A percentile compares a stretch with the other conserved stretches of the same genome.
Conservation (phyloP, 2,113 vertebrate species). For the Phocoena sinus region DNA sequence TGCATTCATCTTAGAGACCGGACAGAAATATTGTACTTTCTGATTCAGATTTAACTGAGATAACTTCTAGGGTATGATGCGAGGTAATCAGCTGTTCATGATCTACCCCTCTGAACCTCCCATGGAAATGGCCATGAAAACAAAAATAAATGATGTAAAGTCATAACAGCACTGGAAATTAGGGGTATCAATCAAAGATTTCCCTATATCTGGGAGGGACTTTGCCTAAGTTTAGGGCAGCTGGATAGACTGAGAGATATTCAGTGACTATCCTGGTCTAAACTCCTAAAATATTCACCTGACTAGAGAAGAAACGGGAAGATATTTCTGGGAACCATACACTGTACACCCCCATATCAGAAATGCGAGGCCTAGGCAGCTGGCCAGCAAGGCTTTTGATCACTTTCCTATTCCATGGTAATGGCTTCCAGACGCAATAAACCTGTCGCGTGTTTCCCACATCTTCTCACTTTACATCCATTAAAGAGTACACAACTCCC, state of each 20-base stretch:
- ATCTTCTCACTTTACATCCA: not conserved
- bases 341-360: not conserved
- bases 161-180: not conserved
- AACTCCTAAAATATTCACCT: not conserved
- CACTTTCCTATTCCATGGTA: not conserved
- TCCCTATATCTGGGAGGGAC: not conserved
- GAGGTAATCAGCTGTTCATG: not conserved
- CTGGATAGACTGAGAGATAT: not conserved
- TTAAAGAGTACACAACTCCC: not conserved
- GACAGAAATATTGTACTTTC: not conserved
- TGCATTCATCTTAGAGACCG: not conserved
- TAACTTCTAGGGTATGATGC: not conserved
- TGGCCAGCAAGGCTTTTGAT: not conserved
- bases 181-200: not conserved
- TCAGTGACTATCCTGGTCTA: not conserved
- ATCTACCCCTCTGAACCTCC: not conserved
- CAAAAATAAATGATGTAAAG: not conserved
- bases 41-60: conserved; percentile 16
- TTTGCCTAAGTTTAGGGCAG: not conserved
- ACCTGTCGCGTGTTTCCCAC: not conserved
- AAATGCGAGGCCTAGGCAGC: not conserved
- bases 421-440: not conserved
- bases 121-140: not conserved
- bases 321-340: not conserved
- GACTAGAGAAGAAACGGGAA: not conserved